phyloP scores from a whole-genome alignment of 2,113 vertebrate genomes.

The Calyptomena viridis region DNA sequence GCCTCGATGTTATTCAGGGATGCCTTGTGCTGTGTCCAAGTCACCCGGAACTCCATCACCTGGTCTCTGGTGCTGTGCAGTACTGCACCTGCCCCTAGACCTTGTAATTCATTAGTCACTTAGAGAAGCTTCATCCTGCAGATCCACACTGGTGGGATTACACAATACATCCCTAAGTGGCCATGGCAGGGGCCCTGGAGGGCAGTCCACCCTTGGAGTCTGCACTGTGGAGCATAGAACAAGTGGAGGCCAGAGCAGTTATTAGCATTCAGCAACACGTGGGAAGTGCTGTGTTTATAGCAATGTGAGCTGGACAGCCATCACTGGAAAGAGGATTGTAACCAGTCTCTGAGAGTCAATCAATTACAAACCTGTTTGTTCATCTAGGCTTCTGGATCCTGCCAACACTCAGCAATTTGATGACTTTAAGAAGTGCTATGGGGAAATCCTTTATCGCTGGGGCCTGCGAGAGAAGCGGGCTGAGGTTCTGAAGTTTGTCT shows the following conservation, averaged over 20 bases:
- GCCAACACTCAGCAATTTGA: slow-evolving; percentile 92
- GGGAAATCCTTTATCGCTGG: slow-evolving; percentile 96
- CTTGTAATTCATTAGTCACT: neutral
- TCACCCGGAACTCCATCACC: neutral
- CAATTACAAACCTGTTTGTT: neutral
- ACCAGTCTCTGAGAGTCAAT: neutral
- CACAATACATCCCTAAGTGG: neutral
- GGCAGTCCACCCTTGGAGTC: fast-evolving
- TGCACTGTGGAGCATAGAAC: neutral
- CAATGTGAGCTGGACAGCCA: neutral
- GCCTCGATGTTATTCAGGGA: fast-evolving
- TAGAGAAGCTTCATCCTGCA: neutral
- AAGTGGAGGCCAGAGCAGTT: neutral
- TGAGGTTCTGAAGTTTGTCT: slow-evolving; percentile 95
- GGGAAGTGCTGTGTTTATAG: neutral
- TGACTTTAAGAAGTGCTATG: slow-evolving; percentile 97
- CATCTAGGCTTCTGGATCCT: slow-evolving; percentile 88
- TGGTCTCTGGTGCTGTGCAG: neutral
- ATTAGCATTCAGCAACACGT: neutral
- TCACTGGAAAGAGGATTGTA: neutral
- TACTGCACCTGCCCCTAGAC: neutral
- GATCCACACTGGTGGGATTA: neutral
- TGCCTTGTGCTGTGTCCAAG: neutral
- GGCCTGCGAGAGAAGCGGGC: slow-evolving; percentile 91
- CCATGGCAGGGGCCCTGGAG: fast-evolving